Base-by-base conservation (phyloP, 2,797 vertebrate genomes). In the Iguana delicatissima region DNA sequence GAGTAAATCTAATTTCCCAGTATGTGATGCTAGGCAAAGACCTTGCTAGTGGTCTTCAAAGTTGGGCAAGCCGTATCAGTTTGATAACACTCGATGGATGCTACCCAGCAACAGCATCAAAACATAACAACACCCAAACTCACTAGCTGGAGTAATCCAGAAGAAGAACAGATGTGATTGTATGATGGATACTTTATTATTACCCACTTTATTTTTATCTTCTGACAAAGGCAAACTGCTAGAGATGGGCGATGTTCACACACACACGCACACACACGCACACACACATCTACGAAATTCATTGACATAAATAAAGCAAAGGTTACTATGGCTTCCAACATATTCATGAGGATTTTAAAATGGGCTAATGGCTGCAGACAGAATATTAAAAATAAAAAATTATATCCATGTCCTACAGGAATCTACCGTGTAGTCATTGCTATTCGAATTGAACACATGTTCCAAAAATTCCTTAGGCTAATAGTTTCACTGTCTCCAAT, bases 401-500 rank as follows among this genome's bases (percentile, higher is more conserved):
- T 62, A 52, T 42, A 83, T 69, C 90, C 85, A 0, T 24, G 1
- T 46, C 80, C 80, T 91, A 35, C 29, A 89, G 55, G 57, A 91
- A 55, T 76, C 2, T 8, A 2, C 90, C 67, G 35, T 50, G 83
- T 24, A 91, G 50, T 90, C 38, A 89, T 35, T 91, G 50, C 42
- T 50, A 10, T 35, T 85, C 80, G 10, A 88, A 93, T 14, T 74
- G 42, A 29, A 92, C 12, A 59, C 73, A 62, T 26, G 38, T 59
- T 57, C 62, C 10, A 74, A 73, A 22, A 89, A 84, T 83, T 89
- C 42, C 74, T 20, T 89, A 80, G 64, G 94, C 38, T 96, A 93
- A 96, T 74, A 24, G 0, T 0, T 69, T 6, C 5, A 46, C 87
- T 93, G 35, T 87, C 90, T 96, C 92, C 91, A 76, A 35, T 73